Conservation (phyloP, 2,888 invertebrate species). For the Pterostichus madidus region DNA sequence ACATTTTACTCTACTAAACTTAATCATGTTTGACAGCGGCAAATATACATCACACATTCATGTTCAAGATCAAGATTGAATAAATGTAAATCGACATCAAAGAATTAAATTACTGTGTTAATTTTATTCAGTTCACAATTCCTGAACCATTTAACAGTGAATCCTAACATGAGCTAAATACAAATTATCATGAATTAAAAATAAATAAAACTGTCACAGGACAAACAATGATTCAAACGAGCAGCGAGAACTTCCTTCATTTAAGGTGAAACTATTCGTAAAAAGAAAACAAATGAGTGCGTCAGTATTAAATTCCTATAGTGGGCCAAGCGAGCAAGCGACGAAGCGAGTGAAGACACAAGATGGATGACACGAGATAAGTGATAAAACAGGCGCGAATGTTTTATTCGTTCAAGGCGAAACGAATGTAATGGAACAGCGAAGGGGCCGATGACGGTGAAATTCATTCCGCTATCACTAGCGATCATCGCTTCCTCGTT, state of each 20-base stretch:
- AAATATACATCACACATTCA: too few relatives aligned
- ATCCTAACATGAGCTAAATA: not conserved
- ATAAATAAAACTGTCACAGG: slow-evolving; percentile 24
- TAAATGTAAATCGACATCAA: too few relatives aligned
- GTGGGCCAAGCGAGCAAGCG: slow-evolving; percentile 20
- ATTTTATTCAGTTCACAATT: too few relatives aligned
- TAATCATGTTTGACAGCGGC: too few relatives aligned
- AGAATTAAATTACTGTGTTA: too few relatives aligned
- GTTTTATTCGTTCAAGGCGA: slow-evolving; percentile 24
- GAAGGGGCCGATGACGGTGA: slow-evolving; percentile 19
- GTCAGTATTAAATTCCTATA: slow-evolving; percentile 21
- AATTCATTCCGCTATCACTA: slow-evolving; percentile 35
- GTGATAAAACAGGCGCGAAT: slow-evolving; percentile 52
- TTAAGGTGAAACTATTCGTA: slow-evolving; percentile 53
- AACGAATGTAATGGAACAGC: slow-evolving; percentile 14
- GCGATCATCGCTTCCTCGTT: slow-evolving; percentile 45
- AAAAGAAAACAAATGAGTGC: slow-evolving; percentile 53
- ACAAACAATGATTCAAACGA: slow-evolving; percentile 35
- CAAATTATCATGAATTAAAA: slow-evolving; percentile 53
- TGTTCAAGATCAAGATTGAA: too few relatives aligned
- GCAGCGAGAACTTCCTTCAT: slow-evolving; percentile 52
- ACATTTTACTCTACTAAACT: too few relatives aligned
- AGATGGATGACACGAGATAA: slow-evolving; percentile 57
- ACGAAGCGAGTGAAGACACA: not conserved
- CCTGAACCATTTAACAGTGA: too few relatives aligned